phyloP scores from a whole-genome alignment of 2,113 vertebrate species.

The Xiphophorus maculatus region DNA sequence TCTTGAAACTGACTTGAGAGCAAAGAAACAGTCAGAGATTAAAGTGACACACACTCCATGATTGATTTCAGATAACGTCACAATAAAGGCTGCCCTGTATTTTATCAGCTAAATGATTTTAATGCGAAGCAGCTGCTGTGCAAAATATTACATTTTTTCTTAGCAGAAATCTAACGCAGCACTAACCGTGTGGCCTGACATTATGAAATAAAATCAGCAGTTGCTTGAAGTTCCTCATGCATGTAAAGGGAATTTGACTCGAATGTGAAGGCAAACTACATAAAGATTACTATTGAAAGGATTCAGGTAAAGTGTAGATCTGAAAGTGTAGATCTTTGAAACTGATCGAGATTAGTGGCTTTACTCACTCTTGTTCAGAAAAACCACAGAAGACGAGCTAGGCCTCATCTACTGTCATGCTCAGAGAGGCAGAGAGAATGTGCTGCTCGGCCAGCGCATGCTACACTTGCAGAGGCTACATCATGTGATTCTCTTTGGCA shows the following conservation, averaged over 20 bases:
- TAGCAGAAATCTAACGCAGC: slow-evolving; percentile 5
- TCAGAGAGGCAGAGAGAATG: slow-evolving; percentile 49
- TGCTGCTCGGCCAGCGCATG: slow-evolving; percentile 30
- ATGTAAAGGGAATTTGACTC: background rate
- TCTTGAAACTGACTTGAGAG: background rate
- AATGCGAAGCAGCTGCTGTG: slow-evolving; percentile 7
- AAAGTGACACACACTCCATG: background rate
- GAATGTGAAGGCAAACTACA: background rate
- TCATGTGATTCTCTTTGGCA: slow-evolving; percentile 42
- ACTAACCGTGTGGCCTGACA: slow-evolving; percentile 10
- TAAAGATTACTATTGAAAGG: background rate
- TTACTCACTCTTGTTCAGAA: background rate
- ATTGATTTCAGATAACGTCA: slow-evolving; percentile 3
- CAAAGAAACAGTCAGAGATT: background rate
- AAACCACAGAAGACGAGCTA: slow-evolving; percentile 15
- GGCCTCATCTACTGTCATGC: slow-evolving; percentile 43
- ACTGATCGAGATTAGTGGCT: background rate
- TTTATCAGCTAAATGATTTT: slow-evolving; percentile 9
- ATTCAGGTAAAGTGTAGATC: background rate
- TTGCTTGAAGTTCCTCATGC: background rate
- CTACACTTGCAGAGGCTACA: slow-evolving; percentile 38
- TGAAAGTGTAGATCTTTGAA: slow-evolving; percentile 7
- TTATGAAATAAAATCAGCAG: background rate
- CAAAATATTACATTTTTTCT: slow-evolving; percentile 16
- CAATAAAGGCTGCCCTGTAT: slow-evolving; percentile 10